Evolutionary conservation across 2,888 invertebrate species (phyloP), one percentile per base, ranked within the genome.

Genomic region (Eristalinus aeneus): DNA sequence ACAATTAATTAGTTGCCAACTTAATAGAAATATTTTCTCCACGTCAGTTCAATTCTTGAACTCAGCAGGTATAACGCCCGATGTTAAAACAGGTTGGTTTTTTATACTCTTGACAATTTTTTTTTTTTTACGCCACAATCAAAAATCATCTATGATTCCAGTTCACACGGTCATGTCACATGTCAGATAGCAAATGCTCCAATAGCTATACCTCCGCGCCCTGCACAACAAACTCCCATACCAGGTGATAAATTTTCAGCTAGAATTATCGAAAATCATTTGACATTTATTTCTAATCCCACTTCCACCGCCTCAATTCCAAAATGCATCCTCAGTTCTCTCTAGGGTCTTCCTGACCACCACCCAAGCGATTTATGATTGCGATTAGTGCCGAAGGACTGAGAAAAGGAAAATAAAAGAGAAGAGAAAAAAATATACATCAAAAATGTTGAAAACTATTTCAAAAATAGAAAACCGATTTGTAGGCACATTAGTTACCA

Each of bases 401-500:
- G 6, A n/a, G 58, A 36, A 23, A 54, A 11, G n/a, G 9, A 9
- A 22, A 16, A 11, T 23, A 11, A 32, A 22, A 16, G 22, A 68
- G 23, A 39, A 68, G 23, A 39, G 53, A 53, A 9, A 11, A 12
- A 32, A 23, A 60, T 31, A 71, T 71, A 56, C 34, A 71, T 46
- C 46, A 46, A 46, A 46, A 46, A 46, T 46, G 46, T 46, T 16
- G 46, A 46, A 46, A 46, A 46, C 46, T 46, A 27, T 34, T 71
- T 71, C 23, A 46, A 23, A 36, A 71, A 71, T 39, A 39, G 58
- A 16, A 71, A 71, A 60, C 58, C 58, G 56, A 71, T 71, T 71
- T 71, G 58, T 71, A 58, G 69, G 12, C 56, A 60, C 69, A 71
- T 71, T 58, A 56, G 56, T 71, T 58, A 71, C 56, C 39, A 20